These are phyloP conservation scores for Rana temporaria DNA, from an alignment of 2,113 vertebrate species.

Conservation along the genomic window DNA sequence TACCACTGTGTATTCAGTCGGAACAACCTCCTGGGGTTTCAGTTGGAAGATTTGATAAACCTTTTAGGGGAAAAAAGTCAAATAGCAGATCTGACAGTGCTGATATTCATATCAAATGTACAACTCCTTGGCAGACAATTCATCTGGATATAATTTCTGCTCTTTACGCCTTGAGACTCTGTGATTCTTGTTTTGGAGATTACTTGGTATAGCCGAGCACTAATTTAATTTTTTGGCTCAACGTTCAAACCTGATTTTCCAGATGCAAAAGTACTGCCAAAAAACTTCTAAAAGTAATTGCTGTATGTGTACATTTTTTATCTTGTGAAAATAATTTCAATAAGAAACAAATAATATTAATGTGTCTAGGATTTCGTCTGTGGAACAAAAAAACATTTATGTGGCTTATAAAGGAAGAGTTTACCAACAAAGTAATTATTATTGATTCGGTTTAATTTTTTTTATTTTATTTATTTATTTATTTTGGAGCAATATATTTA, in stretches of 20 bases:
- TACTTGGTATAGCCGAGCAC: neutral
- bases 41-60: slow-evolving; percentile 50
- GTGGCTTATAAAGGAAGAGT: too few species aligned
- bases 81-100: slow-evolving; percentile 27
- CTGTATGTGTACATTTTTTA: neutral
- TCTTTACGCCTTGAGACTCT: neutral
- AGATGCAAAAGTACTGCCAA: neutral
- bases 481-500: too few species aligned
- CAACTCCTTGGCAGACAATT: slow-evolving; percentile 25
- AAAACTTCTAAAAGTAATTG: slow-evolving; percentile 2
- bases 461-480: too few species aligned
- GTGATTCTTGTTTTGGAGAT: slow-evolving; percentile 2
- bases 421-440: too few species aligned
- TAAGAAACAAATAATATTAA: neutral
- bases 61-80: slow-evolving; percentile 39
- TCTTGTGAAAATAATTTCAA: neutral
- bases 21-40: slow-evolving; percentile 14
- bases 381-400: too few species aligned
- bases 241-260: neutral
- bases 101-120: slow-evolving; percentile 32
- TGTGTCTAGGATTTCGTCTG: too few species aligned
- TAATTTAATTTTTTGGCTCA: slow-evolving; percentile 7
- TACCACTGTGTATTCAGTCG: slow-evolving; percentile 37
- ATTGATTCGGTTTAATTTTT: too few species aligned
- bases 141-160: slow-evolving; percentile 5